Evolutionary conservation across 2,113 vertebrate genomes (phyloP).

Genomic region (Ictalurus furcatus): DNA sequence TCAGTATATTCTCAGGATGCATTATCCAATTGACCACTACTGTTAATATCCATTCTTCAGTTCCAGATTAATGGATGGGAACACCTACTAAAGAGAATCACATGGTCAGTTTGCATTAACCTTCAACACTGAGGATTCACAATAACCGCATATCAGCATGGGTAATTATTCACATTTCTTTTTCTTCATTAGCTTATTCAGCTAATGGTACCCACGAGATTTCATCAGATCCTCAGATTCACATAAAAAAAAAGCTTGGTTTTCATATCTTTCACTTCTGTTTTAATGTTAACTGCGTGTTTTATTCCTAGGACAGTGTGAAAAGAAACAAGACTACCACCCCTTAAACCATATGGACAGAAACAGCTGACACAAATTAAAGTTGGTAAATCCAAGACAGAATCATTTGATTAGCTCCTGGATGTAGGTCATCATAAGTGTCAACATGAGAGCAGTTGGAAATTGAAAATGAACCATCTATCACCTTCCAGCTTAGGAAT

Average conservation of each 20-base stretch:
- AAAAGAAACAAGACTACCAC: neutral
- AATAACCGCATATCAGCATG: neutral
- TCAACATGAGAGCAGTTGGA: slow-evolving; percentile 42
- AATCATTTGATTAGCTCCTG: slow-evolving; percentile 10
- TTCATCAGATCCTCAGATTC: neutral
- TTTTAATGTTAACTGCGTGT: slow-evolving; percentile 6
- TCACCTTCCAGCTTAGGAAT: slow-evolving; percentile 65
- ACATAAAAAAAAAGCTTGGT: no score
- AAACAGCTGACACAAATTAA: slow-evolving; percentile 27
- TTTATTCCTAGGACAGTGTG: slow-evolving; percentile 32
- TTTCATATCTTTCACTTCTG: neutral
- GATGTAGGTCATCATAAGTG: slow-evolving; percentile 47
- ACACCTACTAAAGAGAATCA: neutral
- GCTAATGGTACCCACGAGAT: neutral
- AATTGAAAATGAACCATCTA: slow-evolving; percentile 65
- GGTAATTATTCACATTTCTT: slow-evolving; percentile 2
- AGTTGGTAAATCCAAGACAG: neutral
- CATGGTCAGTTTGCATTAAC: neutral
- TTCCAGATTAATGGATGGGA: neutral
- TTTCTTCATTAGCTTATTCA: neutral
- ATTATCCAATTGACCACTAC: neutral
- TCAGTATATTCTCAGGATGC: neutral
- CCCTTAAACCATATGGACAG: neutral
- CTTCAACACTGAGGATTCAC: neutral
- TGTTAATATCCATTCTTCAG: neutral